phyloP scores from a whole-genome alignment of 1,140 invertebrate species.

The Platyscapa corneri region DNA sequence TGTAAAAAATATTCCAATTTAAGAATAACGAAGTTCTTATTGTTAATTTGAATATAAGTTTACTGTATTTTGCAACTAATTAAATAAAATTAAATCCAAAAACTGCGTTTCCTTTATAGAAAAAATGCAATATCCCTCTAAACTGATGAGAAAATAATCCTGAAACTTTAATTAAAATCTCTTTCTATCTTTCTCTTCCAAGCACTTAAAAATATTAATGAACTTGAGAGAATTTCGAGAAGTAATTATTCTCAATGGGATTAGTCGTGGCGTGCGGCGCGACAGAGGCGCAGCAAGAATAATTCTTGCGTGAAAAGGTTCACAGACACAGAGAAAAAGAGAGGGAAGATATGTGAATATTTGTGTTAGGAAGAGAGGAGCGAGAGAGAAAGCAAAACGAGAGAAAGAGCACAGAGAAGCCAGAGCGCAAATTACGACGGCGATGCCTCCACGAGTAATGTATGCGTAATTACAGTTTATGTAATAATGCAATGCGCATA shows the following conservation, averaged over 20 bases:
- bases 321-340: slow-evolving; percentile 10
- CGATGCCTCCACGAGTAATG: slow-evolving; percentile 33
- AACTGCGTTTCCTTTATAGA: background rate
- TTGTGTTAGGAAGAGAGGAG: background rate
- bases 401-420: slow-evolving; percentile 37
- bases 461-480: slow-evolving; percentile 60
- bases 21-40: too few relatives aligned
- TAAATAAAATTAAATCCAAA: too few relatives aligned
- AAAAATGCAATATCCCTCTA: background rate
- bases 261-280: slow-evolving; percentile 21
- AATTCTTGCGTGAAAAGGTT: slow-evolving; percentile 53
- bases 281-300: slow-evolving; percentile 35
- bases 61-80: too few relatives aligned
- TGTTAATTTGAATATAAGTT: too few relatives aligned
- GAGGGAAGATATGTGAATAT: background rate
- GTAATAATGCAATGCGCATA: slow-evolving; percentile 55
- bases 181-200: background rate
- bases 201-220: slow-evolving; percentile 45
- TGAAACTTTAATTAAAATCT: slow-evolving; percentile 10
- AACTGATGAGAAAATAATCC: slow-evolving; percentile 15
- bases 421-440: slow-evolving; percentile 49
- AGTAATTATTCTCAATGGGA: slow-evolving; percentile 50
- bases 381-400: background rate
- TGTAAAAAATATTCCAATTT: too few relatives aligned
- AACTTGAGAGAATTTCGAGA: slow-evolving; percentile 38